A percentile compares a stretch with the other conserved stretches of the same genome.
These are phyloP conservation scores for Pocillopora grandis DNA, from an alignment of 92 coral and sea anemone genomes.

Conservation along the genomic window DNA sequence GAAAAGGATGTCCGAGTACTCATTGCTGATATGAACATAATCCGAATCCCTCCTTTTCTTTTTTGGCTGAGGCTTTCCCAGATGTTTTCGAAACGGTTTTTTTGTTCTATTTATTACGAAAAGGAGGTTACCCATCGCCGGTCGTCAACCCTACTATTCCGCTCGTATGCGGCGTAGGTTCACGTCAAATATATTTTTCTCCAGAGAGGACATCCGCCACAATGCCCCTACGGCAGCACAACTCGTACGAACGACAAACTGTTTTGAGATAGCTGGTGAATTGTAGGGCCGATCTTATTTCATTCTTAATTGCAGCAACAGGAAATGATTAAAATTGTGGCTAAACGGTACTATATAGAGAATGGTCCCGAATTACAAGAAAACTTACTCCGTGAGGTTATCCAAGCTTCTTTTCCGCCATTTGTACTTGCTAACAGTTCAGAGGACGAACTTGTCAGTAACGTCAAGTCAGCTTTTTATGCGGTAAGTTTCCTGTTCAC, in stretches of 20 bases:
- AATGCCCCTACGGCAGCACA: too few relatives aligned
- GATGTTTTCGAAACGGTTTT: too few relatives aligned
- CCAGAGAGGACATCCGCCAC: too few relatives aligned
- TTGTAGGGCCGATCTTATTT: not conserved
- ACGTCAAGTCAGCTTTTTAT: slow-evolving; percentile 35
- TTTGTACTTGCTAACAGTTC: slow-evolving; percentile 8
- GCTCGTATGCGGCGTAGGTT: too few relatives aligned
- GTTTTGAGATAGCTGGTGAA: too few relatives aligned
- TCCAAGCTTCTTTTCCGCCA: slow-evolving; percentile 42
- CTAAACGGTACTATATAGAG: slow-evolving; percentile 74
- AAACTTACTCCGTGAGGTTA: slow-evolving; percentile 48
- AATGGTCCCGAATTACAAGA: slow-evolving; percentile 70
- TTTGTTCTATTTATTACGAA: too few relatives aligned
- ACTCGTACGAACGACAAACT: too few relatives aligned
- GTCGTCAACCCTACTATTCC: too few relatives aligned
- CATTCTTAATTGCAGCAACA: slow-evolving; percentile 42
- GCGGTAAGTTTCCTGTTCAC: slow-evolving; percentile 37
- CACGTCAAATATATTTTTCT: too few relatives aligned
- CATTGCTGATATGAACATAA: not conserved
- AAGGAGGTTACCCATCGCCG: too few relatives aligned
- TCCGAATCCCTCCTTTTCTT: too few relatives aligned
- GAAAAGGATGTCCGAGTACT: not conserved
- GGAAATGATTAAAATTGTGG: slow-evolving; percentile 73
- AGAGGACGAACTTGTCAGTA: slow-evolving; percentile 45
- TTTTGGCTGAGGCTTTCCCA: too few relatives aligned